Percentiles rank a stretch among this genome's conserved stretches.
phyloP scores from a whole-genome alignment of 2,888 invertebrate genomes.

The Tetramorium bicarinatum region DNA sequence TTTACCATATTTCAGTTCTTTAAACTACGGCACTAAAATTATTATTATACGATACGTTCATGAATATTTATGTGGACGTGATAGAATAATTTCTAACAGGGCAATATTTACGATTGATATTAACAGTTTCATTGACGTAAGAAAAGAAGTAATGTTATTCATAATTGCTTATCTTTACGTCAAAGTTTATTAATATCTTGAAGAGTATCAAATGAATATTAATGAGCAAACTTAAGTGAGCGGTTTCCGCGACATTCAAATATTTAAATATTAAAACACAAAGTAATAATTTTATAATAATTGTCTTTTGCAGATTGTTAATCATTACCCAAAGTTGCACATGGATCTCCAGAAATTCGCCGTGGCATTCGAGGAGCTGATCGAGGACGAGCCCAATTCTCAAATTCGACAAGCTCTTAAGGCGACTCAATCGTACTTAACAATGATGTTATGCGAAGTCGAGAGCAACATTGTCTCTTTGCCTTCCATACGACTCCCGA shows the following conservation, averaged over 20 bases:
- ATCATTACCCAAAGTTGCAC: conserved; percentile 88
- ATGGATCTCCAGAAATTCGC: conserved; percentile 87
- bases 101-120: conserved; percentile 13
- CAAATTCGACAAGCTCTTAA: conserved; percentile 85
- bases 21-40: not conserved
- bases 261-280: not conserved
- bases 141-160: not conserved
- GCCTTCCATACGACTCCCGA: conserved; percentile 77
- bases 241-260: not conserved
- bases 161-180: not conserved
- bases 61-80: conserved; percentile 18
- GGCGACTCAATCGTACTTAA: conserved; percentile 80
- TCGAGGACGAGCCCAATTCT: conserved; percentile 86
- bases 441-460: conserved; percentile 88
- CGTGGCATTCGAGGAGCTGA: conserved; percentile 86
- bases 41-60: not conserved
- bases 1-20: not conserved
- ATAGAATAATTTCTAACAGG: conserved; percentile 11
- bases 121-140: conserved; percentile 15
- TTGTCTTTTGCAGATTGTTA: conserved; percentile 86
- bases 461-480: conserved; percentile 85
- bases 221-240: conserved; percentile 1
- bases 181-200: conserved; percentile 25
- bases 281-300: not conserved
- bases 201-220: conserved; percentile 12